Evolutionary conservation across 2,888 invertebrate species (phyloP), one percentile per base, ranked within the genome.

Genomic region (Flexamia atlantica): DNA sequence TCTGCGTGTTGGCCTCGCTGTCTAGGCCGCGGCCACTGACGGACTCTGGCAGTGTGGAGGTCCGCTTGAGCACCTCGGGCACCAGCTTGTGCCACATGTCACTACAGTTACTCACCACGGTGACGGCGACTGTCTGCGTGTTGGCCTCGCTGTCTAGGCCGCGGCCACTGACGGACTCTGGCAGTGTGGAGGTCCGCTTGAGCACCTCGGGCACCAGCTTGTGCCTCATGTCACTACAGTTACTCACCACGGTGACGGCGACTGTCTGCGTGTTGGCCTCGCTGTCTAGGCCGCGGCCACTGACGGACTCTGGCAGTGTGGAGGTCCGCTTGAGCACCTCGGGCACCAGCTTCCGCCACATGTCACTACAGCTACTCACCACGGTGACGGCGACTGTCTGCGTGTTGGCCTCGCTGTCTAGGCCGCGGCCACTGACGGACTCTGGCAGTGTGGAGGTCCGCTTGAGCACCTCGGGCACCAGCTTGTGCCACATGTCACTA

Each of bases 351-450:
- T n/a, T n/a, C n/a, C n/a, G n/a, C n/a, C n/a, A n/a, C n/a, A n/a
- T n/a, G n/a, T n/a, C n/a, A n/a, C n/a, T n/a, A n/a, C n/a, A n/a
- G n/a, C n/a, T n/a, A n/a, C n/a, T 70, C 25, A 50, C 79, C 60
- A 81, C 81, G 1, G 81, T 81, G 42, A 81, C 64, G 7, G 81
- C 60, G 0, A 81, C 81, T 23, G 81, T 25, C 30, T 53, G 32
- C 4, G 60, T 57, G 60, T 81, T 57, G 40, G 23, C 53, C 36
- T 64, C 60, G 17, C 42, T 30, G 36, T 81, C 81, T 53, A 81
- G 28, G n/a, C 64, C 64, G 14, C 32, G 60, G 23, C 81, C 81
- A n/a, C 32, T 57, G 14, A 81, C 64, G 1, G 70, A 36, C n/a
- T 70, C 70, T 5, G 70, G 70, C 32, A 70, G 36, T 7, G 81